phyloP scores from a whole-genome alignment of 1,140 invertebrate genomes.

The Drosophila eugracilis region DNA sequence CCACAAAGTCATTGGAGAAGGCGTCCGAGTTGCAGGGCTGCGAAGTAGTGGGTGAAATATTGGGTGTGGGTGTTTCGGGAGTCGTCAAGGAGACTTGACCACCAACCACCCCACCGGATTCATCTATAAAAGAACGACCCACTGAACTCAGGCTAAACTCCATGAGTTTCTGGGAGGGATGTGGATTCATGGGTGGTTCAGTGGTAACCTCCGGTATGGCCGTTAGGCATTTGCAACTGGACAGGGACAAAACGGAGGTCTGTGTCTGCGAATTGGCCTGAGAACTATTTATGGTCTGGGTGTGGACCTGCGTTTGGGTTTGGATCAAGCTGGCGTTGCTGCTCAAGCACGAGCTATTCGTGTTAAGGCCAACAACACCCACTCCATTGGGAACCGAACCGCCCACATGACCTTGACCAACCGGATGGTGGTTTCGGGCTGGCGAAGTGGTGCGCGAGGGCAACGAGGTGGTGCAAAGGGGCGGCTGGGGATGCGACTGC shows the following conservation, averaged over 20 bases:
- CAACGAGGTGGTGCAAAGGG: constrained; percentile 86
- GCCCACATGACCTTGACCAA: constrained; percentile 22
- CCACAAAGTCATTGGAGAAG: constrained; percentile 84
- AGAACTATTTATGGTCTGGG: constrained; percentile 25
- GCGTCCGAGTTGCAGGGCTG: constrained; percentile 77
- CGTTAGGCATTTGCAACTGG: constrained; percentile 76
- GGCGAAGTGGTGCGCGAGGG: constrained; percentile 90
- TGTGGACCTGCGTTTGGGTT: constrained; percentile 37
- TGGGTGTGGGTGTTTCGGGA: constrained; percentile 87
- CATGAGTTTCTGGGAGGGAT: constrained; percentile 61
- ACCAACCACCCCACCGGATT: constrained; percentile 35
- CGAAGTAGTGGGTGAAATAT: constrained; percentile 86
- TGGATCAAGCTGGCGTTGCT: constrained; percentile 65
- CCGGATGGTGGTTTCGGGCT: constrained; percentile 81
- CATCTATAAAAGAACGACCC: constrained; percentile 83
- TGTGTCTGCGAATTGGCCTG: constrained; percentile 45
- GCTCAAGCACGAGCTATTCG: constrained; percentile 51
- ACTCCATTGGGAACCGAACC: constrained; percentile 66
- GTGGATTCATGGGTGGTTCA: constrained; percentile 28
- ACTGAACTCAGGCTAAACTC: constrained; percentile 84
- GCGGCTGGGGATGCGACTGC: constrained; percentile 28
- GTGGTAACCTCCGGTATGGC: constrained; percentile 74
- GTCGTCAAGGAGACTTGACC: constrained; percentile 85
- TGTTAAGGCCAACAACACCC: constrained; percentile 59
- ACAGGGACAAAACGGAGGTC: constrained; percentile 53